These are phyloP conservation scores for Babyrousa celebensis DNA, from an alignment of 2,797 vertebrate species.

Conservation along the genomic window DNA sequence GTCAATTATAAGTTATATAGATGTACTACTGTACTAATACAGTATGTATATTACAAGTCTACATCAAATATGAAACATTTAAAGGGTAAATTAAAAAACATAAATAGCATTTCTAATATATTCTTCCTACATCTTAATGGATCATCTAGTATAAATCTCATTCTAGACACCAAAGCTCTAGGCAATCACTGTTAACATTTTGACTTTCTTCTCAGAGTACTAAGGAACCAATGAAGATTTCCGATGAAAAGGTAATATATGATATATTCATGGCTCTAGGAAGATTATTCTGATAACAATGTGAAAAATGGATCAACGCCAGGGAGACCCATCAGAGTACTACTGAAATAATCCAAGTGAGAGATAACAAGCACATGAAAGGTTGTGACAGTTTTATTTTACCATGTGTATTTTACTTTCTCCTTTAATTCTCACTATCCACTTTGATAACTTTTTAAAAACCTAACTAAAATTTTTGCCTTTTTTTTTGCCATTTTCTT, in stretches of 20 bases:
- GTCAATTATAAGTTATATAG: background rate
- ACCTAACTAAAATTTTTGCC: background rate
- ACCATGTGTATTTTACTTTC: background rate
- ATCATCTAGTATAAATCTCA: conserved; percentile 14
- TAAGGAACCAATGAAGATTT: background rate
- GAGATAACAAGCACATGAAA: background rate
- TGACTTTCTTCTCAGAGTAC: background rate
- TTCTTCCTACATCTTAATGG: conserved; percentile 39
- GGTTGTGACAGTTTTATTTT: background rate
- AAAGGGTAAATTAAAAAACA: too few species aligned
- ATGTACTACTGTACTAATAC: background rate
- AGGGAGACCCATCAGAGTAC: background rate
- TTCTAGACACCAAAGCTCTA: background rate
- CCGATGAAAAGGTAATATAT: background rate
- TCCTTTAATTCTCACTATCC: conserved; percentile 10
- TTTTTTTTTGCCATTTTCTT: too few species aligned
- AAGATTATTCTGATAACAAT: conserved; percentile 20
- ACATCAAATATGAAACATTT: background rate
- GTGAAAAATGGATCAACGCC: conserved; percentile 14
- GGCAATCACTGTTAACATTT: background rate
- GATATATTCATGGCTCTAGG: background rate
- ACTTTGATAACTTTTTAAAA: background rate
- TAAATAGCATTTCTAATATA: conserved; percentile 8
- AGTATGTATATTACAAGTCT: background rate
- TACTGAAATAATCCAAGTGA: background rate